Conservation (phyloP, 2,113 vertebrate genomes). For the Camelus dromedarius region DNA sequence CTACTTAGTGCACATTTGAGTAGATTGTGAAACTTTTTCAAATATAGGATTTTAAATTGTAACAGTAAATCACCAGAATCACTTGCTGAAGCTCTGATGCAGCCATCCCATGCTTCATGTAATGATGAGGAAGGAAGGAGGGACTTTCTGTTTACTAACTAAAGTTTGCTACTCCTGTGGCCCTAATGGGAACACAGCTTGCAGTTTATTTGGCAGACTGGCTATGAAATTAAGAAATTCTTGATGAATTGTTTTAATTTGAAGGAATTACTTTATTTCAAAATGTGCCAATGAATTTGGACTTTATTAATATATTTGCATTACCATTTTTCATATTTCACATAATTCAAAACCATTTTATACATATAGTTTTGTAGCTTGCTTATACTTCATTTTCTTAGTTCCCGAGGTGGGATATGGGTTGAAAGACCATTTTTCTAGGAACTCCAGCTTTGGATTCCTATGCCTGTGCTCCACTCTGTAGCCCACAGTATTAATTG, state of each 20-base stretch:
- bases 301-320: slow-evolving; percentile 12
- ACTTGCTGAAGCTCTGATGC: not conserved
- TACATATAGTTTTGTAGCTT: not conserved
- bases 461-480: not conserved
- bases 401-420: not conserved
- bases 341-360: slow-evolving; percentile 23
- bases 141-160: not conserved
- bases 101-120: not conserved
- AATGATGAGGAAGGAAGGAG: not conserved
- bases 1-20: not conserved
- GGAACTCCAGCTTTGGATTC: not conserved
- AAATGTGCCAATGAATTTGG: slow-evolving; percentile 11
- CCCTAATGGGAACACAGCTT: not conserved
- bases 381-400: not conserved
- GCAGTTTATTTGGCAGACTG: not conserved
- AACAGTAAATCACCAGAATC: not conserved
- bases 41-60: slow-evolving; percentile 27
- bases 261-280: slow-evolving; percentile 42
- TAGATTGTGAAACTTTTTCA: not conserved
- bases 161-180: not conserved
- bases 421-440: slow-evolving; percentile 17
- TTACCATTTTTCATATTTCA: slow-evolving; percentile 29
- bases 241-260: slow-evolving; percentile 49
- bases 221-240: slow-evolving; percentile 16
- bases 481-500: not conserved